Base-by-base conservation (phyloP, 1,140 invertebrate species). In the Zeugodacus cucurbitae region DNA sequence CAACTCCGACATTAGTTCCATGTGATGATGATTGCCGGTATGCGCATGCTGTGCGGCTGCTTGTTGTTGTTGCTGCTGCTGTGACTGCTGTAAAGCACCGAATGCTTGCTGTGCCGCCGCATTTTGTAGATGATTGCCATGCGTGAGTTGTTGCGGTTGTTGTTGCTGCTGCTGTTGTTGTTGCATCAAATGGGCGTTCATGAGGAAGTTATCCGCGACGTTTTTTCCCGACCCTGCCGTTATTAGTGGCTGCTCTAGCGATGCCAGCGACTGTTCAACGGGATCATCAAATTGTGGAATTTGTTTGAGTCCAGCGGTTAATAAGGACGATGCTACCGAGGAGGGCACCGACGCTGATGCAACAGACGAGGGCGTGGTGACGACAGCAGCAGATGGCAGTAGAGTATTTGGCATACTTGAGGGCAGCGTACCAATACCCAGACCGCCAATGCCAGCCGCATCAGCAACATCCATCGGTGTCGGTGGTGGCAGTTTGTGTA, bases 211-310 rank as follows among this genome's bases (percentile, higher is more conserved):
- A 88, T 93, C 92, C 48, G 90, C 67, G 90, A 86, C 82, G 67
- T 87, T 88, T 59, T 92, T 92, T 85, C 91, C 91, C 59, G 91
- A 89, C 58, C 90, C 89, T 22, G 89, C 89, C 29, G 89, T 58
- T 17, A 94, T 94, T 11, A 95, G 93, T 44, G 91, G 93, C 57
- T 95, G 94, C 92, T 96, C 96, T 26, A 96, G 91, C 88, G 94
- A 96, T 58, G 95, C 95, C 87, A 96, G 93, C 41, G 95, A 96
- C 89, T 96, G 94, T 91, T 96, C 96, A 89, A 96, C 94, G n/a
- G 95, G 95, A 91, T 96, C 96, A 67, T 94, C 92, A 91, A 95
- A 91, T 91, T 93, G 91, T 1, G 92, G 92, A 59, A 93, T 93
- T 87, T 93, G 92, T 64, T 93, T 93, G 3, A 93, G 89, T 37